Base-by-base conservation (phyloP, 2,888 invertebrate genomes). In the Himalopsyche kuldschensis region DNA sequence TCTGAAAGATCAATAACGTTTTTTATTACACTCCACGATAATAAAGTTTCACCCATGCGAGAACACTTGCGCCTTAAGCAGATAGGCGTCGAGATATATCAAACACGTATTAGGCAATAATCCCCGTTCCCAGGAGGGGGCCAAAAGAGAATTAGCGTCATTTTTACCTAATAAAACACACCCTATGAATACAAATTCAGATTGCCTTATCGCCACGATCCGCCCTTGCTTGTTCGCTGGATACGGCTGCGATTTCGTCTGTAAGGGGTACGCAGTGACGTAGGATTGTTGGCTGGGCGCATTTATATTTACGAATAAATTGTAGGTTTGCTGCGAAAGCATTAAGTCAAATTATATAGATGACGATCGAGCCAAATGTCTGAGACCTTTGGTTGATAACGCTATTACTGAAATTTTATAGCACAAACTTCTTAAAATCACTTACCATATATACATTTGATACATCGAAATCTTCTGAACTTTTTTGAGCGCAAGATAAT, bases 101-200 rank as follows among this genome's bases (percentile, higher is more conserved):
- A 81, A 82, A 82, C 80, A 82, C 83, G 85, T 81, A 83, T 85
- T 85, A 85, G 77, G 79, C 81, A 69, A 77, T 82, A 83, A 83
- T 82, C 82, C 85, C 75, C 83, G 46, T 77, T 32, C 47, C 48
- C 76, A 30, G 48, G 69, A 24, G 81, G 77, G 81, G 78, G 46
- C 47, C 20, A 79, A 75, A 76, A 81, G 81, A 75, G 83, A 85
- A 85, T 85, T 85, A 85, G 82, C 80, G 83, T 83, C 79, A 85
- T 85, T 85, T 82, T 85, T 85, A 83, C 83, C 83, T 81, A 83
- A 85, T 85, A 85, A 85, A 85, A 83, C 83, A 85, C 82, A 82
- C 85, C 83, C 83, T 80, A 85, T 85, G 85, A 85, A 85, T 85
- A 83, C 85, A 83, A 83, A 85, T 85, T 69, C 69, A 30, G 69